Conservation (phyloP, 2,113 vertebrate genomes). For the Malurus alboscapulatus region DNA sequence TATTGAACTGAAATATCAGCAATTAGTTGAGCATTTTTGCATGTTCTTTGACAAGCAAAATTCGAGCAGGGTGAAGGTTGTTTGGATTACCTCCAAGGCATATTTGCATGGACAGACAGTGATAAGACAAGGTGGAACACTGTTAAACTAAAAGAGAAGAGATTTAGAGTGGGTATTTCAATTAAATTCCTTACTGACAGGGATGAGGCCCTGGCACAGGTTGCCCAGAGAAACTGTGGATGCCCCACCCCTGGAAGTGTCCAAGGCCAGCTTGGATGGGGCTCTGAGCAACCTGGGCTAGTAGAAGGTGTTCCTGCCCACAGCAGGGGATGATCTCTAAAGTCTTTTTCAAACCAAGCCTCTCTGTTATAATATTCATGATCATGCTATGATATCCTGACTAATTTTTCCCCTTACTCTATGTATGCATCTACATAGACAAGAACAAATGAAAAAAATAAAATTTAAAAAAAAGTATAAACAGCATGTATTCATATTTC, state of each 20-base stretch:
- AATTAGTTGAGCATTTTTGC: background rate
- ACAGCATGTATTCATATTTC: background rate
- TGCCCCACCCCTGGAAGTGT: background rate
- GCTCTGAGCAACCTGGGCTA: background rate
- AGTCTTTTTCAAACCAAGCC: background rate
- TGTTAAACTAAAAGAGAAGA: background rate
- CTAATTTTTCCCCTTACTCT: background rate
- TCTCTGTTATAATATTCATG: background rate
- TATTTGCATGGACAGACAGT: background rate
- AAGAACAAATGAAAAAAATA: background rate
- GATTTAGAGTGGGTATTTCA: background rate
- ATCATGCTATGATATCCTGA: accelerated
- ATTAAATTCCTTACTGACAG: background rate
- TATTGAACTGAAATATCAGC: background rate
- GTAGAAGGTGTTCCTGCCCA: background rate
- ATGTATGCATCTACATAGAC: accelerated
- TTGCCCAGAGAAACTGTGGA: accelerated
- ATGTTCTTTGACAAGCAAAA: background rate
- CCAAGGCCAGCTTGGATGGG: background rate
- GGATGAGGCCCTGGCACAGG: accelerated
- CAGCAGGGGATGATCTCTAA: background rate
- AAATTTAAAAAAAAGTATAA: background rate
- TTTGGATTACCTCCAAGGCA: background rate
- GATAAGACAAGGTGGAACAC: background rate
- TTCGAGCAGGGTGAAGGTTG: background rate